phyloP scores from a whole-genome alignment of 2,888 invertebrate genomes.

The Amphiduros pacificus region DNA sequence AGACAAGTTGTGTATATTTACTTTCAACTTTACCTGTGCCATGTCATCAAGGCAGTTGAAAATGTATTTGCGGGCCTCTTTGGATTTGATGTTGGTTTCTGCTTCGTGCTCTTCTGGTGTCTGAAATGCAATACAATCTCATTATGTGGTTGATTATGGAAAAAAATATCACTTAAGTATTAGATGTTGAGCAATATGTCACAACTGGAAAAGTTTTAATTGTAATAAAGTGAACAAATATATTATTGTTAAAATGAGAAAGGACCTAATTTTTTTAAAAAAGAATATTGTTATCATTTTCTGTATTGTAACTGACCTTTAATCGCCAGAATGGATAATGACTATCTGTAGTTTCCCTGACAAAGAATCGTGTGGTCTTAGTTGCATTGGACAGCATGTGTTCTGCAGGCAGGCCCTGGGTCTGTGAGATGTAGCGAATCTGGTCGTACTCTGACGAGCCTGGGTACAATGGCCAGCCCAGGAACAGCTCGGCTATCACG shows the following conservation, averaged over 20 bases:
- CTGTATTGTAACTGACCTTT: constrained; percentile 63
- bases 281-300: too few species aligned
- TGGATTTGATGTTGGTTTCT: constrained; percentile 96
- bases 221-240: too few species aligned
- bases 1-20: background rate
- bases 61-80: constrained; percentile 98
- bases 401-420: constrained; percentile 95
- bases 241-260: too few species aligned
- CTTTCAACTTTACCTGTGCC: constrained; percentile 56
- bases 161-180: too few species aligned
- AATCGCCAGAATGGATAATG: constrained; percentile 68
- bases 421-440: constrained; percentile 87
- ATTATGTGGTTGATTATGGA: background rate
- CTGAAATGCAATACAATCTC: constrained; percentile 59
- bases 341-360: constrained; percentile 77
- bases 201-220: too few species aligned
- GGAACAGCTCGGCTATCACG: constrained; percentile 97
- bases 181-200: too few species aligned
- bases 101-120: constrained; percentile 98
- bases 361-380: constrained; percentile 98
- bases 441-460: constrained; percentile 98
- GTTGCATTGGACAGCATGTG: constrained; percentile 96
- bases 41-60: constrained; percentile 99
- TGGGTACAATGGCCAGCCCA: constrained; percentile 99
- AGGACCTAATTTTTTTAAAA: too few species aligned